Base-by-base conservation (phyloP, 2,888 invertebrate species). In the Branchellion lobata region DNA sequence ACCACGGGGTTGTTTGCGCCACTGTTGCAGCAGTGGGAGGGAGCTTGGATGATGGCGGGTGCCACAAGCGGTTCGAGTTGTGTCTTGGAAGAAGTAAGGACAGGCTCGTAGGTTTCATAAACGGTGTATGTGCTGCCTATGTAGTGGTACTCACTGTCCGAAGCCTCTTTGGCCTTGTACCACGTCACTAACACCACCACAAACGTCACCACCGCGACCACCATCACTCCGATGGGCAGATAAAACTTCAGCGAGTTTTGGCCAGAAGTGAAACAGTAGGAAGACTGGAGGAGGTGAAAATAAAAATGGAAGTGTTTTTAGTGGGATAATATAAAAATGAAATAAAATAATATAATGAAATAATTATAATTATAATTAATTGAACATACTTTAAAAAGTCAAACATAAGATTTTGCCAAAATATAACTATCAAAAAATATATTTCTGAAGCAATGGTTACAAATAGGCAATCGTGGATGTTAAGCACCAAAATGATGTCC, bases 141-240 rank as follows among this genome's bases (percentile, higher is more conserved):
- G 75, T 75, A 75, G n/a, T 75, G 75, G 24, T 75, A 75, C n/a
- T 75, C 75, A 40, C 33, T 75, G 57, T 75, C 75, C 21, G 75
- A 53, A 11, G 31, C 53, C 5, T 75, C 75, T 29, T 75, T 75
- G 34, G 29, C 53, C 27, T 51, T 51, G 57, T 75, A 75, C 75
- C 75, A 75, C 11, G 75, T n/a, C 29, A 75, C 53, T 27, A 75
- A 0, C 3, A 75, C n/a, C 18, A 75, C 51, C 21, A 75, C 75
- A 53, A 75, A 75, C 18, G 36, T 51, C 11, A 47, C 47, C 18
- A 47, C 18, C 18, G 47, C 18, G 11, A 47, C 11, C 8, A 47
- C 47, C 47, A 47, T 18, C 47, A 47, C 47, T 14, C 8, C 47
- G 8, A 47, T 47, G 11, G 47, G 47, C 47, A 47, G 18, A 18